A percentile compares a stretch with the other conserved stretches of the same genome.
These are phyloP conservation scores for Hylyphantes graminicola DNA, from an alignment of 1,140 invertebrate species.

Conservation along the genomic window DNA sequence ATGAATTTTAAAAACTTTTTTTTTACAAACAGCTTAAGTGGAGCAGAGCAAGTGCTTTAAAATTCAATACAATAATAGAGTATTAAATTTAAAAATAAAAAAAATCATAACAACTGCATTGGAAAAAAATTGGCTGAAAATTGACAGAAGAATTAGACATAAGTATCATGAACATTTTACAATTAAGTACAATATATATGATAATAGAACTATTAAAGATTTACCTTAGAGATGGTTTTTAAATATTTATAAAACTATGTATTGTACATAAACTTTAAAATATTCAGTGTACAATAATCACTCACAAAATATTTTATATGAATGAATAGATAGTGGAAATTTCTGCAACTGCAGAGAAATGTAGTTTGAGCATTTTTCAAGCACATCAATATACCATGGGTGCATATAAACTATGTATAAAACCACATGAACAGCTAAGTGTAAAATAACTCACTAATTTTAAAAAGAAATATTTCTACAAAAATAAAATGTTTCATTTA, in stretches of 20 bases:
- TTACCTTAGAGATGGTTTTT: no score
- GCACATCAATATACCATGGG: no score
- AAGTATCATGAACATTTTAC: neutral
- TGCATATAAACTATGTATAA: no score
- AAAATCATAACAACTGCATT: neutral
- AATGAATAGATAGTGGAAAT: neutral
- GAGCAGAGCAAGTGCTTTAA: conserved; percentile 11
- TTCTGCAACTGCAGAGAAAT: neutral
- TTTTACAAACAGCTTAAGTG: conserved; percentile 21
- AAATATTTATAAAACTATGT: neutral
- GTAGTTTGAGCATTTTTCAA: no score
- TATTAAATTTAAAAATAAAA: neutral
- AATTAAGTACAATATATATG: neutral
- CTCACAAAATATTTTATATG: neutral
- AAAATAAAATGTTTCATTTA: no score
- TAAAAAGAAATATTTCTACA: no score
- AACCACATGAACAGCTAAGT: no score
- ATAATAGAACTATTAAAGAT: neutral
- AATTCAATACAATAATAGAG: conserved; percentile 6
- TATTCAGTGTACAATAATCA: neutral
- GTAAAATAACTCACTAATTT: no score
- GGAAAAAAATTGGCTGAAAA: neutral
- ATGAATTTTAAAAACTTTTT: conserved; percentile 42
- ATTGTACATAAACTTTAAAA: neutral
- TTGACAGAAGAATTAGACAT: no score